Evolutionary conservation across 2,113 vertebrate species (phyloP).

Genomic region (Petrocephalus zakoni): DNA sequence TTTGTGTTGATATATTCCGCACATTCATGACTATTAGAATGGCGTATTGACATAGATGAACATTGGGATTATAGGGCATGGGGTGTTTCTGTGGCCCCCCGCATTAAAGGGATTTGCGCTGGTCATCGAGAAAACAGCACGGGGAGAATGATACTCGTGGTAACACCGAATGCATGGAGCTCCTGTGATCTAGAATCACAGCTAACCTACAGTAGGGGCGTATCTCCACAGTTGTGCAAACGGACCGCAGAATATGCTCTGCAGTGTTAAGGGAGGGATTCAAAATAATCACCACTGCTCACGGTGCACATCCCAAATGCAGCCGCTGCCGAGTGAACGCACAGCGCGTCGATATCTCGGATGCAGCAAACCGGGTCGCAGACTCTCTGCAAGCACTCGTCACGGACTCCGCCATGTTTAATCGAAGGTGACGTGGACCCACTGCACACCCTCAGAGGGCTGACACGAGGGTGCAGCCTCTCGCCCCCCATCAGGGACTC

Average conservation of each 20-base stretch:
- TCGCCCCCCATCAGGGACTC: background rate
- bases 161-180: background rate
- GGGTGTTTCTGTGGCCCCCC: background rate
- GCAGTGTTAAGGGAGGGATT: background rate
- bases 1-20: constrained; percentile 9
- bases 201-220: background rate
- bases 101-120: constrained; percentile 13
- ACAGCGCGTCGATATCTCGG: background rate
- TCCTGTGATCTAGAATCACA: background rate
- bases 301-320: background rate
- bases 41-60: constrained; percentile 11
- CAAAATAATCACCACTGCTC: background rate
- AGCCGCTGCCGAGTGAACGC: background rate
- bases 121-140: background rate
- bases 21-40: constrained; percentile 16
- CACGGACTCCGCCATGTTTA: background rate
- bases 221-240: background rate
- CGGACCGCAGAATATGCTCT: background rate
- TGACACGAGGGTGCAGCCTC: background rate
- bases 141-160: background rate
- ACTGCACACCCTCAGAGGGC: background rate
- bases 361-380: background rate
- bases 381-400: background rate
- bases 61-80: background rate
- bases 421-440: background rate